Evolutionary conservation across 2,888 invertebrate genomes (phyloP).

Genomic region (Nebria salina): DNA sequence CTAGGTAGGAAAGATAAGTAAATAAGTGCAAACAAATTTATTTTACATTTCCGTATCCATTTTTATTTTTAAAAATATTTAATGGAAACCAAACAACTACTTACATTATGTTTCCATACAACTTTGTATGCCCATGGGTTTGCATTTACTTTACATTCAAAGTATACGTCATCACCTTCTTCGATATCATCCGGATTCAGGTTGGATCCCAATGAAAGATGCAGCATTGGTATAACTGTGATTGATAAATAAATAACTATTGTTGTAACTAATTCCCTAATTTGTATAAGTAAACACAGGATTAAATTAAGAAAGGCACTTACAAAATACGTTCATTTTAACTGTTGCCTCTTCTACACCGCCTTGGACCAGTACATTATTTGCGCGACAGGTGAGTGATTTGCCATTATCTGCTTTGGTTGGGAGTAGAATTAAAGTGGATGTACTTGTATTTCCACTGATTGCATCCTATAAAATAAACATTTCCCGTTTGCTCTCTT

Average conservation of each 20-base stretch:
- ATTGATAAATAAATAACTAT: conserved; percentile 51
- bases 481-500: background rate
- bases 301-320: conserved; percentile 63
- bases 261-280: background rate
- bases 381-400: conserved; percentile 81
- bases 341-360: conserved; percentile 81
- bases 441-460: conserved; percentile 84
- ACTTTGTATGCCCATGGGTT: conserved; percentile 84
- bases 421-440: conserved; percentile 79
- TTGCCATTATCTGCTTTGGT: conserved; percentile 81
- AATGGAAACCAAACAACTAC: conserved; percentile 57
- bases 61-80: background rate
- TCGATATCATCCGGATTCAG: conserved; percentile 82
- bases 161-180: conserved; percentile 83
- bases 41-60: too few relatives aligned
- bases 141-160: conserved; percentile 81
- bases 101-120: conserved; percentile 83
- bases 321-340: conserved; percentile 88
- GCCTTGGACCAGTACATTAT: conserved; percentile 77
- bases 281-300: background rate
- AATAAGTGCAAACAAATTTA: background rate
- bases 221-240: conserved; percentile 76
- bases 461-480: conserved; percentile 72
- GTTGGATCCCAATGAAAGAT: conserved; percentile 76
- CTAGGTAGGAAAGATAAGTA: background rate